A percentile compares a stretch with the other conserved stretches of the same genome.
Conservation (phyloP, 2,113 vertebrate genomes). For the Ceyx cyanopectus region DNA sequence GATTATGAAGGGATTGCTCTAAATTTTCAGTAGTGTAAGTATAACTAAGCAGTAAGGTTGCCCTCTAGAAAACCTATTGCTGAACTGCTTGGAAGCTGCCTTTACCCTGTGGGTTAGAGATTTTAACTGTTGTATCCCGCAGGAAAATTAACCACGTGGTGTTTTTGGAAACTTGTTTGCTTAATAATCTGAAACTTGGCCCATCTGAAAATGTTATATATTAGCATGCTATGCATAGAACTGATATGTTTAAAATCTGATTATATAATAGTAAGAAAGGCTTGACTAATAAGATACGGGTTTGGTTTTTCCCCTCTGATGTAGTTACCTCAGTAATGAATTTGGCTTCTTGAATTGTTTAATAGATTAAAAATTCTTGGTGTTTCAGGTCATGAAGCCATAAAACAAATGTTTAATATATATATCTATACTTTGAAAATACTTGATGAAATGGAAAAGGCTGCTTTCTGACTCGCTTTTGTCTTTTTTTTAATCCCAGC, state of each 20-base stretch:
- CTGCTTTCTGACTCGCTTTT: neutral
- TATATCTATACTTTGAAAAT: neutral
- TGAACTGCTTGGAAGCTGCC: constrained; percentile 80
- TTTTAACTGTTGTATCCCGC: neutral
- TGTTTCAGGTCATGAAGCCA: constrained; percentile 7
- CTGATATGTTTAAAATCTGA: neutral
- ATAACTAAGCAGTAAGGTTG: constrained; percentile 50
- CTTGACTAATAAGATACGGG: neutral
- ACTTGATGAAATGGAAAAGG: neutral
- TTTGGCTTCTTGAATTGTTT: constrained; percentile 55
- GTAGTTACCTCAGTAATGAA: neutral
- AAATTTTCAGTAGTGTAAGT: constrained; percentile 61
- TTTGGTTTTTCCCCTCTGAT: neutral
- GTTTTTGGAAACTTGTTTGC: constrained; percentile 21
- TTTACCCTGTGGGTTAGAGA: constrained; percentile 44
- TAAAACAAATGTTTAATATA: neutral
- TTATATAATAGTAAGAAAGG: constrained; percentile 18
- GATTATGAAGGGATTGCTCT: constrained; percentile 69
- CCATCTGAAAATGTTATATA: constrained; percentile 59
- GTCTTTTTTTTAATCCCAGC: neutral
- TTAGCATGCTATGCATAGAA: constrained; percentile 42
- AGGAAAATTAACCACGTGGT: constrained; percentile 28
- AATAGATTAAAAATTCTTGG: constrained; percentile 16
- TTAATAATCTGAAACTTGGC: constrained; percentile 67
- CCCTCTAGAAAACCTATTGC: constrained; percentile 82